Percentiles rank a stretch among this genome's conserved stretches.
phyloP scores from a whole-genome alignment of 2,888 invertebrate genomes.

The Drosophila anceps region DNA sequence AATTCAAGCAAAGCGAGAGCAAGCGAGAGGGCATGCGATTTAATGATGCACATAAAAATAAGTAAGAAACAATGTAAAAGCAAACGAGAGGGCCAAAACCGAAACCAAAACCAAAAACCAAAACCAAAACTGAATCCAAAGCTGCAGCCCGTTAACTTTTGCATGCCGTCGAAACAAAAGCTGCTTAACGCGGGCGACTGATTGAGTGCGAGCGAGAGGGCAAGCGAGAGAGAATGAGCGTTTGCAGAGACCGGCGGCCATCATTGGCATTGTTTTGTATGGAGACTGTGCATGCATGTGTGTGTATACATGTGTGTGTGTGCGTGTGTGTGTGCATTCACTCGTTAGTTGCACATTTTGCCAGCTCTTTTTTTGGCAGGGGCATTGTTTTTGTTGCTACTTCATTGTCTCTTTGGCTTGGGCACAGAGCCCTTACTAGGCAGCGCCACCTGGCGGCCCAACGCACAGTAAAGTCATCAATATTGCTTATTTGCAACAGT shows the following conservation, averaged over 20 bases:
- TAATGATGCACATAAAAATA: constrained; percentile 49
- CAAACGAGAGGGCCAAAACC: constrained; percentile 17
- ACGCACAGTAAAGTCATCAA: constrained; percentile 69
- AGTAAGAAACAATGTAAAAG: neutral
- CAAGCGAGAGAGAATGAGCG: neutral
- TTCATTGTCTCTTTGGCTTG: constrained; percentile 39
- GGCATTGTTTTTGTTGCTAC: constrained; percentile 44
- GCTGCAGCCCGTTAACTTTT: constrained; percentile 45
- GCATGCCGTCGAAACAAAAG: constrained; percentile 49
- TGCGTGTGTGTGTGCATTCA: constrained; percentile 25
- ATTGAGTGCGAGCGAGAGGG: constrained; percentile 9
- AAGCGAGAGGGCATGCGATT: constrained; percentile 20
- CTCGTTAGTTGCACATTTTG: constrained; percentile 72
- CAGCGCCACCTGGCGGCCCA: constrained; percentile 58
- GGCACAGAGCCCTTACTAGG: constrained; percentile 5
- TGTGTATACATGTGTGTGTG: constrained; percentile 5
- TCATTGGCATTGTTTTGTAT: constrained; percentile 32
- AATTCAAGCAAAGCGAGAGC: neutral
- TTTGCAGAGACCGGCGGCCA: neutral
- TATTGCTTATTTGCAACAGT: constrained; percentile 78
- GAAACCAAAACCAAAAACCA: constrained; percentile 25
- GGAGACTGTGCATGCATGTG: neutral
- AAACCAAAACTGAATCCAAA: constrained; percentile 35
- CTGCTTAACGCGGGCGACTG: constrained; percentile 37
- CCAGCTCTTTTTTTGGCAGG: constrained; percentile 45